phyloP scores from a whole-genome alignment of 2,797 vertebrate species.

The Helicolenus hilgendorfi region DNA sequence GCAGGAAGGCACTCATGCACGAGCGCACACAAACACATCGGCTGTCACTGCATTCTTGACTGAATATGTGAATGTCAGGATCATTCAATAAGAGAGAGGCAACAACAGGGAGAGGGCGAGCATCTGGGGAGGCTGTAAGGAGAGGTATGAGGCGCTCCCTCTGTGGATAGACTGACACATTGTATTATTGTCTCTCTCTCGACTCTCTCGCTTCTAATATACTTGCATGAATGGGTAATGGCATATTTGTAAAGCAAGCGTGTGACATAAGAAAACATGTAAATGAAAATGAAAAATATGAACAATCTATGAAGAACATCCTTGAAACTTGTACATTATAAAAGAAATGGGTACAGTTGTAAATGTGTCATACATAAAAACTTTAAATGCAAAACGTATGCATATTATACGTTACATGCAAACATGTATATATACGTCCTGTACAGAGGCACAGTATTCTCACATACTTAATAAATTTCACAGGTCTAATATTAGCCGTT shows the following conservation, averaged over 20 bases:
- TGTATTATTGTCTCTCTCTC: constrained; percentile 24
- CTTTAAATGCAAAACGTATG: not conserved
- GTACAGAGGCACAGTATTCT: not conserved
- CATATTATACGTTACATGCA: not conserved
- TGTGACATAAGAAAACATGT: not conserved
- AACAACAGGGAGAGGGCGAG: constrained; percentile 39
- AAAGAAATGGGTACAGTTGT: not conserved
- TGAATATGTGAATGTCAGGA: constrained; percentile 66
- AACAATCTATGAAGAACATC: not conserved
- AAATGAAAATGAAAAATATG: not conserved
- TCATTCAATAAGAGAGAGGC: constrained; percentile 52
- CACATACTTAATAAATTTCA: not conserved
- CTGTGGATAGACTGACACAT: constrained; percentile 33
- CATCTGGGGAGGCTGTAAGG: constrained; percentile 54
- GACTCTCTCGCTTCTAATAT: not conserved
- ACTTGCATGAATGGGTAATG: not conserved
- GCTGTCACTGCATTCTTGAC: constrained; percentile 45
- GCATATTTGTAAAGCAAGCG: not conserved
- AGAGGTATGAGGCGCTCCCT: constrained; percentile 30
- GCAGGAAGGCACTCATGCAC: not conserved
- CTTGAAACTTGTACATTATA: not conserved
- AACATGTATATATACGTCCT: not conserved
- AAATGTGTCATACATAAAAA: not conserved
- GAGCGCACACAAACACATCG: constrained; percentile 7
- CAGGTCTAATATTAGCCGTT: not conserved